Evolutionary conservation across 2,113 vertebrate genomes (phyloP).

Genomic region (Microcebus jonahi): DNA sequence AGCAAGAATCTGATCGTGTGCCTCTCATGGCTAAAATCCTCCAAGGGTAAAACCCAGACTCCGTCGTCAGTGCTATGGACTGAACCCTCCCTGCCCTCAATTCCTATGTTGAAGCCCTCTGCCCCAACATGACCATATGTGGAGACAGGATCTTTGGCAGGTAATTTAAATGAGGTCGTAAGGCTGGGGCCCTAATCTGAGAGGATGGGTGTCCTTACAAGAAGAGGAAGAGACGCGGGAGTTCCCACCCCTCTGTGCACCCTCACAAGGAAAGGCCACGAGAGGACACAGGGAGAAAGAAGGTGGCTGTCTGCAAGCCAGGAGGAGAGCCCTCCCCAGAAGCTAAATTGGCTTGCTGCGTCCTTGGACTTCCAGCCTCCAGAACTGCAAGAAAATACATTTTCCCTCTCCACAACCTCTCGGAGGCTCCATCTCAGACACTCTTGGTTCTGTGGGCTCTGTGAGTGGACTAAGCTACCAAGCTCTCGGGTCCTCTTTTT

Average conservation of each 20-base stretch:
- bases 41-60: not conserved
- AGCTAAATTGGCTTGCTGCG: accelerated
- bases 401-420: not conserved
- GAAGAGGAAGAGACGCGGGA: not conserved
- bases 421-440: too few species aligned
- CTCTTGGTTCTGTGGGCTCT: not conserved
- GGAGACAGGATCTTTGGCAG: too few species aligned
- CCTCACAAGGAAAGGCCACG: not conserved
- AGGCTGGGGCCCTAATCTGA: not conserved
- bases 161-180: not conserved
- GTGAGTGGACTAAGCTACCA: too few species aligned
- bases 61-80: not conserved
- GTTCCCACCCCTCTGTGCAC: accelerated
- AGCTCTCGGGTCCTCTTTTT: not conserved
- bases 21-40: too few species aligned
- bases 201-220: not conserved
- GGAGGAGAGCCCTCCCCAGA: not conserved
- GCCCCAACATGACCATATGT: not conserved
- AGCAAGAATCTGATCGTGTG: accelerated
- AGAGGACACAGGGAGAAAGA: not conserved
- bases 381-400: not conserved
- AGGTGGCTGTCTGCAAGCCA: not conserved
- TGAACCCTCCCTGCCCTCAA: too few species aligned
- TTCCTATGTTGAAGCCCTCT: not conserved
- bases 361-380: not conserved